A percentile compares a stretch with the other conserved stretches of the same genome.
Conservation (phyloP, 2,888 invertebrate species). For the Rhopalosiphum nymphaeae region DNA sequence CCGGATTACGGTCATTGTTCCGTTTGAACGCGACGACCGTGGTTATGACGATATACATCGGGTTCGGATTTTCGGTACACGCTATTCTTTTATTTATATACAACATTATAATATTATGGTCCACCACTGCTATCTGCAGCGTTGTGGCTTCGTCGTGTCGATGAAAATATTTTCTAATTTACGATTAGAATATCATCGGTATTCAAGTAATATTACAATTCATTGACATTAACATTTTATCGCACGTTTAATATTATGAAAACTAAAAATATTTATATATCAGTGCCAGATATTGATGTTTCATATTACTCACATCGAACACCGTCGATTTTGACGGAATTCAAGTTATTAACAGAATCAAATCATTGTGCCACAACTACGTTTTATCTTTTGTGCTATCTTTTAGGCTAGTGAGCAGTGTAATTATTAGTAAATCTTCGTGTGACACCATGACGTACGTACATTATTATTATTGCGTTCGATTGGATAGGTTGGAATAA, state of each 20-base stretch:
- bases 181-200: too few relatives aligned
- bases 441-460: background rate
- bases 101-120: background rate
- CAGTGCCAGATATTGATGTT: background rate
- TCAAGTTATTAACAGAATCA: background rate
- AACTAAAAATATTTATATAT: background rate
- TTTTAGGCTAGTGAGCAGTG: background rate
- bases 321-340: background rate
- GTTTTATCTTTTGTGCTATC: background rate
- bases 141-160: background rate
- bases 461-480: background rate
- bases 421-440: background rate
- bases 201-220: too few relatives aligned
- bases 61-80: background rate
- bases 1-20: background rate
- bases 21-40: background rate
- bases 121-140: background rate
- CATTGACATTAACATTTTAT: too few relatives aligned
- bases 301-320: background rate
- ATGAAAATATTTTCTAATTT: background rate
- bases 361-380: too few relatives aligned
- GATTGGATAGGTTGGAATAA: too few relatives aligned
- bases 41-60: background rate
- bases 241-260: too few relatives aligned
- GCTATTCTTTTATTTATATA: background rate